Base-by-base conservation (phyloP, 2,888 invertebrate genomes). In the Chymomyza caudatula region DNA sequence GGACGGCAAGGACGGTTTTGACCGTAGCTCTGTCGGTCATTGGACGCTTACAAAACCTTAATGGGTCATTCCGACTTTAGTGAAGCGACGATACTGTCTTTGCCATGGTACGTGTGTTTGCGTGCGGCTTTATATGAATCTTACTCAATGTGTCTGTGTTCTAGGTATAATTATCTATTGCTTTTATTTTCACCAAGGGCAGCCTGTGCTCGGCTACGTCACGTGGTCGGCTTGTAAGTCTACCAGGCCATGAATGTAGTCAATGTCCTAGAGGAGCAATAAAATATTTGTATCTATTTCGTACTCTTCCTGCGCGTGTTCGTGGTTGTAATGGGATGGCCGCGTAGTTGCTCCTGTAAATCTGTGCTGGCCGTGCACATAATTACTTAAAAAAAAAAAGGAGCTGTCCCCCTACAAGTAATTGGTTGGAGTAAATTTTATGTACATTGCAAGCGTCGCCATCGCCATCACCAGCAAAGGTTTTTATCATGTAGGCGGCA, bases 401-500 rank as follows among this genome's bases (percentile, higher is more conserved):
- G 37, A 4, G 72, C 67, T 65, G 67, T 67, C 58, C 51, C 60
- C 60, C 29, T 37, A 11, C 29, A 55, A 55, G 37, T 22, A 42
- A 29, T 37, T 20, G 60, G 56, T 56, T 37, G n/a, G 52, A 47
- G 56, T 60, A 29, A 61, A 61, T 79, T 78, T 78, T 76, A 80
- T 85, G 72, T 70, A 69, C 66, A 55, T 43, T 62, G 67, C 57
- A 25, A 57, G 49, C 29, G 19, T 47, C 19, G 47, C 47, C 19
- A 25, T 29, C 52, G 74, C 65, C 44, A 42, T 61, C 57, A 51
- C n/a, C n/a, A n/a, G 37, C 65, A 76, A 86, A 81, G 81, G 82
- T 85, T 84, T 86, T 86, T 82, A 82, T 86, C 85, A 71, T 78
- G 73, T 78, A 82, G 86, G 78, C 85, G 86, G 86, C 69, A 76